Conservation (phyloP, 1,140 invertebrate species). For the Hyles euphorbiae region DNA sequence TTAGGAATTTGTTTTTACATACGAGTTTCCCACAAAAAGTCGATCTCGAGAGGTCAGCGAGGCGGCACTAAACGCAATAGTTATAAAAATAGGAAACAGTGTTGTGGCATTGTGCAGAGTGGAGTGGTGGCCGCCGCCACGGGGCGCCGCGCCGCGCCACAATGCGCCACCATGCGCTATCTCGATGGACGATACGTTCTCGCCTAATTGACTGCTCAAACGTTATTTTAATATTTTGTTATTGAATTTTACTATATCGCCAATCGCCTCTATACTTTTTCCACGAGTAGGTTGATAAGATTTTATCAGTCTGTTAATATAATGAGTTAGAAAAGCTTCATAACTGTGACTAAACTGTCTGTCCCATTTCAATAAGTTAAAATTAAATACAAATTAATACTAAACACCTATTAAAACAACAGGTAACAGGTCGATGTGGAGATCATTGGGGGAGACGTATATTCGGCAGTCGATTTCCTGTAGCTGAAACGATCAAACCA, state of each 20-base stretch:
- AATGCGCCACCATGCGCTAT: slow-evolving; percentile 70
- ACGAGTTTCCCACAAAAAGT: slow-evolving; percentile 57
- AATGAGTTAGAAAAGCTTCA: too few relatives aligned
- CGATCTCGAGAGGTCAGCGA: slow-evolving; percentile 47
- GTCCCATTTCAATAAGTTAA: background rate
- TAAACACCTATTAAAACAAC: too few relatives aligned
- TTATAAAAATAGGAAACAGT: slow-evolving; percentile 64
- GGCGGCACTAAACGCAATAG: slow-evolving; percentile 56
- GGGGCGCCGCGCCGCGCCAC: slow-evolving; percentile 42
- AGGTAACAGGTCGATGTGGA: too few relatives aligned
- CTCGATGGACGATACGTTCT: slow-evolving; percentile 68
- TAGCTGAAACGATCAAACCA: too few relatives aligned
- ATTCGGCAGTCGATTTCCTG: too few relatives aligned
- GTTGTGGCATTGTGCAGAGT: slow-evolving; percentile 40
- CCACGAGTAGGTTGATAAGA: too few relatives aligned
- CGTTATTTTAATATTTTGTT: slow-evolving; percentile 70
- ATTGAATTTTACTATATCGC: slow-evolving; percentile 40
- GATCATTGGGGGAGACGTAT: too few relatives aligned
- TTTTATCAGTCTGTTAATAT: too few relatives aligned
- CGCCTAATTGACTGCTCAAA: slow-evolving; percentile 74
- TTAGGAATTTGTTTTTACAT: background rate
- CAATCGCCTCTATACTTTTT: background rate
- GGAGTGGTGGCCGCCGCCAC: slow-evolving; percentile 41
- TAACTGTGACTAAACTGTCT: too few relatives aligned
- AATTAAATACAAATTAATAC: too few relatives aligned